Conservation (phyloP, 2,888 invertebrate species). For the Drosophila suboccidentalis region DNA sequence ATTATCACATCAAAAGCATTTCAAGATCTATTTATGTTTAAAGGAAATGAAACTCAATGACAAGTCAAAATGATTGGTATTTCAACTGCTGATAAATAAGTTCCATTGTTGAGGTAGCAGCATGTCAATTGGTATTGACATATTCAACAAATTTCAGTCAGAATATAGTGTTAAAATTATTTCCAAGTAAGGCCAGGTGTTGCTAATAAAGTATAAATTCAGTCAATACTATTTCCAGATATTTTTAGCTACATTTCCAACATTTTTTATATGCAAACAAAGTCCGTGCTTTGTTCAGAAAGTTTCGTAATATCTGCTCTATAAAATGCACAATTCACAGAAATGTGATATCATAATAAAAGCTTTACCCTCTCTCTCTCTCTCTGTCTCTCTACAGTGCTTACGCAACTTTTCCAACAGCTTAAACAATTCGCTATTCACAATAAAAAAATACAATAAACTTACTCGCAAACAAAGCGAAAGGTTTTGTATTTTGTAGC, state of each 20-base stretch:
- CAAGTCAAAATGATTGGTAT: conserved; percentile 12
- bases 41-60: not conserved
- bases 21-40: not conserved
- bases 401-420: conserved; percentile 36
- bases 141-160: not conserved
- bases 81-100: conserved; percentile 14
- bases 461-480: conserved; percentile 21
- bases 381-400: not conserved
- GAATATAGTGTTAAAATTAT: not conserved
- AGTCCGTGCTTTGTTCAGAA: conserved; percentile 4
- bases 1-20: conserved; percentile 23
- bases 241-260: not conserved
- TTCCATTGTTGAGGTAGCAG: conserved; percentile 41
- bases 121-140: conserved; percentile 5
- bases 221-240: not conserved
- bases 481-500: conserved; percentile 12
- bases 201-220: not conserved
- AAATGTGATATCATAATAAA: conserved; percentile 48
- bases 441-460: conserved; percentile 8
- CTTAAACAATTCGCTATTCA: conserved; percentile 15
- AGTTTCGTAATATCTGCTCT: conserved; percentile 24
- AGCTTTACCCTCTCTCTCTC: conserved; percentile 12
- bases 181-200: not conserved
- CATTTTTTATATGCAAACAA: conserved; percentile 8
- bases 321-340: conserved; percentile 42